These are phyloP conservation scores for Platorchestia sp. DNA, from an alignment of 1,140 invertebrate genomes.

Conservation along the genomic window DNA sequence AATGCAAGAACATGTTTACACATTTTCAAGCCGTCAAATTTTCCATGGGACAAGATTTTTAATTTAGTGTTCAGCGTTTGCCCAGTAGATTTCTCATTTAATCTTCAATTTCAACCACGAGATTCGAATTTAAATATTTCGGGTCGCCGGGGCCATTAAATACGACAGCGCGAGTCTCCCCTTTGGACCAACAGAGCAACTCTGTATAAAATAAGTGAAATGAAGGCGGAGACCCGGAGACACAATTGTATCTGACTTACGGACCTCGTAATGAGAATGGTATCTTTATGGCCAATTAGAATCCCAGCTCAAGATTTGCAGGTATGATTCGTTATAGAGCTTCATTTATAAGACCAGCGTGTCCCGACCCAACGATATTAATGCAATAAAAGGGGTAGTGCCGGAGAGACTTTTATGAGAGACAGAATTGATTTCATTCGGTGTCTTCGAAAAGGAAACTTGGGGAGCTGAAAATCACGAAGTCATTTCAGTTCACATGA, in stretches of 20 bases:
- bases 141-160: background rate
- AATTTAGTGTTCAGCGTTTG: background rate
- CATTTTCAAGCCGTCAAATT: background rate
- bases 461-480: background rate
- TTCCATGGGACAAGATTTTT: background rate
- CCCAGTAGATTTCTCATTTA: background rate
- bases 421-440: conserved; percentile 10
- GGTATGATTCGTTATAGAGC: conserved; percentile 8
- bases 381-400: conserved; percentile 17
- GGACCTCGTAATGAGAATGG: conserved; percentile 30
- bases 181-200: background rate
- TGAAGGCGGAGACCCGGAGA: background rate
- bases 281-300: conserved; percentile 21
- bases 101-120: background rate
- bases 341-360: background rate
- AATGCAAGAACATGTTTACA: background rate
- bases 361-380: background rate
- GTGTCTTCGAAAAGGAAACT: background rate
- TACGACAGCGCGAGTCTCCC: background rate
- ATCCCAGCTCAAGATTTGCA: conserved; percentile 28
- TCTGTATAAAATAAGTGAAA: conserved; percentile 1
- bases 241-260: background rate
- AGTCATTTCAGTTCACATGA: background rate
- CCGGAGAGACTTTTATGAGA: background rate
- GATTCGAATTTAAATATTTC: background rate